Conservation (phyloP, 2,888 invertebrate genomes). For the Exephanes ischioxanthus region DNA sequence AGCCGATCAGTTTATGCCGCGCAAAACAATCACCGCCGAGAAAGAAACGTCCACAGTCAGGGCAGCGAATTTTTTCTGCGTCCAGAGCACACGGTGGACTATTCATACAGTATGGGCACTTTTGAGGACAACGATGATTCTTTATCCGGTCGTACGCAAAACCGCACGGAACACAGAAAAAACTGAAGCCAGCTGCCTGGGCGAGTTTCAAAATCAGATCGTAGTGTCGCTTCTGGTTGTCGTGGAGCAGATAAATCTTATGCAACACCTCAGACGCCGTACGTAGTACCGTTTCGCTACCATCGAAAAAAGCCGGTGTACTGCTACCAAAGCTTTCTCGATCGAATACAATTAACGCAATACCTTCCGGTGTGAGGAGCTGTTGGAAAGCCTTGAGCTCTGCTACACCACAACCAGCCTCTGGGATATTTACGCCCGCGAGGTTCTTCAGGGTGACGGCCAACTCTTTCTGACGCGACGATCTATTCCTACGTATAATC, state of each 20-base stretch:
- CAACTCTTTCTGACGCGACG: background rate
- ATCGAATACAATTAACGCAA: background rate
- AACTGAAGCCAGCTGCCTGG: background rate
- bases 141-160: background rate
- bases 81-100: background rate
- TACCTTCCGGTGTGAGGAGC: background rate
- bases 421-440: background rate
- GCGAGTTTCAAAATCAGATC: background rate
- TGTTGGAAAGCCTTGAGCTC: background rate
- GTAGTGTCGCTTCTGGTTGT: background rate
- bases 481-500: no score
- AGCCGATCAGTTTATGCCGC: background rate
- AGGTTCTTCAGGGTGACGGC: background rate
- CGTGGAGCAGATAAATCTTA: background rate
- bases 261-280: background rate
- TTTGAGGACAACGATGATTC: background rate
- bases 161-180: background rate
- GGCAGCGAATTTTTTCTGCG: background rate
- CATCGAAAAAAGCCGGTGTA: background rate
- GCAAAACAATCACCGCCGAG: background rate
- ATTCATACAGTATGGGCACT: background rate
- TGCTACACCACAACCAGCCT: background rate
- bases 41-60: background rate
- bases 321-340: background rate
- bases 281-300: background rate